Conservation (phyloP, 37 sponge, comb jelly and placozoan species). For the Agelas oroides region DNA sequence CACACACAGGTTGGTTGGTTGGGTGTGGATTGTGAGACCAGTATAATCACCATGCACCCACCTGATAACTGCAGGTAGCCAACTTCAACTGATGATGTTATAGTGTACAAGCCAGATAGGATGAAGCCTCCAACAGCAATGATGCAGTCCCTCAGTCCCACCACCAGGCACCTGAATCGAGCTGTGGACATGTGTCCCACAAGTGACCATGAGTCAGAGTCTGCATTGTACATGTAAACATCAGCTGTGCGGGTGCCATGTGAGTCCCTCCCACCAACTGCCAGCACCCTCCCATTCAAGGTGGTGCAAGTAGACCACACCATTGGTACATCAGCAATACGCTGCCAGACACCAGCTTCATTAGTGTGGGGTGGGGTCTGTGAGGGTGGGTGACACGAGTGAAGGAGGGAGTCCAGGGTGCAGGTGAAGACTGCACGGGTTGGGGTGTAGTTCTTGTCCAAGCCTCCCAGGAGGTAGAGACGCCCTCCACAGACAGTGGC, state of each 20-base stretch:
- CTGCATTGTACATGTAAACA: background rate
- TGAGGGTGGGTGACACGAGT: too few species aligned
- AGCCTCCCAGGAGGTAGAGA: too few species aligned
- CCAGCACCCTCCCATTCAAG: constrained; percentile 4
- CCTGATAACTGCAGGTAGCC: too few species aligned
- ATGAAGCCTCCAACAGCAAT: too few species aligned
- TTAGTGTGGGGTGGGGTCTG: too few species aligned
- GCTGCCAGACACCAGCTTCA: background rate
- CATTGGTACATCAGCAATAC: background rate
- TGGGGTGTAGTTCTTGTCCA: background rate
- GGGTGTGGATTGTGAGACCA: too few species aligned
- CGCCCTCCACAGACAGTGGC: too few species aligned
- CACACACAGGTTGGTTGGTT: too few species aligned
- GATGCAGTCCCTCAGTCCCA: too few species aligned
- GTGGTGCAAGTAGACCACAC: background rate
- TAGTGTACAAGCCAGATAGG: too few species aligned
- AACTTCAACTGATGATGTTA: too few species aligned
- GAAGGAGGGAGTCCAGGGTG: background rate
- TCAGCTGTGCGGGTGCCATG: background rate
- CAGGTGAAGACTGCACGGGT: background rate
- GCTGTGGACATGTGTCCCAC: background rate
- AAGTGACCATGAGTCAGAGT: background rate
- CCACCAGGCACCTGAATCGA: background rate
- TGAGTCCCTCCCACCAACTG: background rate
- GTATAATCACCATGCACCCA: too few species aligned